Base-by-base conservation (phyloP, 2,888 invertebrate species). In the Watsonalla binaria region DNA sequence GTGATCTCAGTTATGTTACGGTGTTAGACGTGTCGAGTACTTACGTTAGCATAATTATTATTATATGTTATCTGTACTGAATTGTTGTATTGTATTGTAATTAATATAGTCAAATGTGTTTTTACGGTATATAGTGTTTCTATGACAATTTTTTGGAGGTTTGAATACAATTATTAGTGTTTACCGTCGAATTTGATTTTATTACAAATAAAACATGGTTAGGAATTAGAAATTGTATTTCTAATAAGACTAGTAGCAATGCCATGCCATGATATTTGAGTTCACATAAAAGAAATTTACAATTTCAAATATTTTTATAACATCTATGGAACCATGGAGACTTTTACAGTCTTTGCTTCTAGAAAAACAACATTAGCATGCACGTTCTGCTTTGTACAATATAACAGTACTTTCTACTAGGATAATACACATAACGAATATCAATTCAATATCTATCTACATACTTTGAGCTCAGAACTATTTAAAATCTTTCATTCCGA, bases 121-220 rank as follows among this genome's bases (percentile, higher is more conserved):
- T 87, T 77, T 88, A 86, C 80, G 81, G 66, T 86, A 79, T 87
- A 87, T 86, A 86, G 86, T 87, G 86, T 81, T 84, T 84, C 77
- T 82, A 80, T 84, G 79, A 74, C 76, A 54, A 70, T 75, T 76
- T n/a, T 85, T 80, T 84, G 75, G 73, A 78, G 71, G 70, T 80
- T 77, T 74, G 74, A 82, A 81, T 84, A 84, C 78, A 84, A 74
- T 76, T 48, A 48, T 70, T 80, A 75, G 70, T 68, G 68, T 76
- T 71, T 68, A 65, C 63, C 65, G 60, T 62, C 65, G 61, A 49
- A 72, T 74, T 75, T 76, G 57, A 75, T 79, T 79, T 62, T 70
- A 73, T 70, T 56, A 61, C 58, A 56, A 56, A 69, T 74, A 70
- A 68, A 76, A 74, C 71, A 64, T 51, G 68, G 58, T 52, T 63